Evolutionary conservation across 2,113 vertebrate species (phyloP).

Genomic region (Misgurnus anguillicaudatus): DNA sequence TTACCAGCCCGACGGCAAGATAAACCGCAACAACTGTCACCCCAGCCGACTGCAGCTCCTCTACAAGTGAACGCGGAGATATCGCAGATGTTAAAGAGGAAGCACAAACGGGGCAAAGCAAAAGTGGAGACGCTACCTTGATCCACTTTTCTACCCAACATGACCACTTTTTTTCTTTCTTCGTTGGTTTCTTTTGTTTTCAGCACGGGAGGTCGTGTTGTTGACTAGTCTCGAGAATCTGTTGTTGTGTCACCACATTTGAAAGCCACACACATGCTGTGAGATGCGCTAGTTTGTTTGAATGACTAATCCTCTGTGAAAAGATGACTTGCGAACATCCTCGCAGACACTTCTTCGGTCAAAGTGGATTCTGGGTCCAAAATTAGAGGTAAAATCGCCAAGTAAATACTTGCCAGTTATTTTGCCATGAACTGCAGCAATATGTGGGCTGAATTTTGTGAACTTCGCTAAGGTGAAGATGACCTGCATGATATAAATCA

Average conservation of each 20-base stretch:
- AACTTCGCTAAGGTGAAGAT: too few relatives aligned
- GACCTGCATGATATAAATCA: too few relatives aligned
- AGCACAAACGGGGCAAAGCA: not conserved
- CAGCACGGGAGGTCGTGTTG: not conserved
- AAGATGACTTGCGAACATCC: not conserved
- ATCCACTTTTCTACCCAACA: not conserved
- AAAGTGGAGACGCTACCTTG: conserved; percentile 4
- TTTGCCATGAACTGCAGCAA: too few relatives aligned
- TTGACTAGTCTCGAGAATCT: not conserved
- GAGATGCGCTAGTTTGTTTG: not conserved
- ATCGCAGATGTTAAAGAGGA: not conserved
- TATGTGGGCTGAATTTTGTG: too few relatives aligned
- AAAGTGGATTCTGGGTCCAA: not conserved
- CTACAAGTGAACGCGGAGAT: conserved; percentile 78
- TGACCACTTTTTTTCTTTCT: not conserved
- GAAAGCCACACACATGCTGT: conserved; percentile 10
- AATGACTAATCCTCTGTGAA: not conserved
- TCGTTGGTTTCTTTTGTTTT: conserved; percentile 8
- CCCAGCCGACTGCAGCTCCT: conserved; percentile 90
- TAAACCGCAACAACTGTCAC: conserved; percentile 88
- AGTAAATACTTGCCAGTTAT: too few relatives aligned
- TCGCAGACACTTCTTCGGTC: not conserved
- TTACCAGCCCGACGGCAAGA: conserved; percentile 86
- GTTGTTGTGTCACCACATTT: not conserved
- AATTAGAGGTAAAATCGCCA: too few relatives aligned